Conservation (phyloP, 1,140 invertebrate genomes). For the Papilio dardanus region DNA sequence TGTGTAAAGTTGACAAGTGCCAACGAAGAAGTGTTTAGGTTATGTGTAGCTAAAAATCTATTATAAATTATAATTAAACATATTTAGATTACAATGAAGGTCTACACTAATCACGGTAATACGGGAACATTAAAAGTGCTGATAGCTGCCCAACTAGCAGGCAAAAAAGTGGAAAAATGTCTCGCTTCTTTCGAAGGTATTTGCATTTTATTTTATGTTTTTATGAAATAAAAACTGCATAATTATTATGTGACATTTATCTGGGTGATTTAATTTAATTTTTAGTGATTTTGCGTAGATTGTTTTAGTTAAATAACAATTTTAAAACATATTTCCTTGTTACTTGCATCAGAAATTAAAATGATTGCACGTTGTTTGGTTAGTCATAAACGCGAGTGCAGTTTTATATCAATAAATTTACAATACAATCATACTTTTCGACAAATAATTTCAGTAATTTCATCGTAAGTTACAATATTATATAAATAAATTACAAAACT, state of each 20-base stretch:
- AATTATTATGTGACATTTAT: not conserved
- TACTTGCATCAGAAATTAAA: not conserved
- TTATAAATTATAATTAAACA: conserved; percentile 38
- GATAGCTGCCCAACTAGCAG: conserved; percentile 85
- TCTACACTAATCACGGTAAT: conserved; percentile 88
- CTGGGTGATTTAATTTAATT: not conserved
- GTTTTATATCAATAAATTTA: not conserved
- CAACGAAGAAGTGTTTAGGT: conserved; percentile 42
- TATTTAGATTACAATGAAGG: conserved; percentile 82
- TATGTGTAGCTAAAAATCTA: conserved; percentile 47
- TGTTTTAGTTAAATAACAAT: not conserved
- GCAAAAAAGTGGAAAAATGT: conserved; percentile 81
- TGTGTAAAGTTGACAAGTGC: not conserved
- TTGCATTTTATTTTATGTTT: conserved; percentile 39
- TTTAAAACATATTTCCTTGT: not conserved
- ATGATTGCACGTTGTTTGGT: not conserved
- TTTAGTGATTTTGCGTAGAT: not conserved
- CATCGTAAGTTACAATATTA: too few relatives aligned
- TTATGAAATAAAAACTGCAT: conserved; percentile 23
- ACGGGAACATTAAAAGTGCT: conserved; percentile 87
- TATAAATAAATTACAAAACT: too few relatives aligned
- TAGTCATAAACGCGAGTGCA: not conserved
- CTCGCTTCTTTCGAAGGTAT: conserved; percentile 83
- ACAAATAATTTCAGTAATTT: too few relatives aligned
- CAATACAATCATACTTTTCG: not conserved